phyloP scores from a whole-genome alignment of 2,113 vertebrate genomes.

The Callionymus lyra region DNA sequence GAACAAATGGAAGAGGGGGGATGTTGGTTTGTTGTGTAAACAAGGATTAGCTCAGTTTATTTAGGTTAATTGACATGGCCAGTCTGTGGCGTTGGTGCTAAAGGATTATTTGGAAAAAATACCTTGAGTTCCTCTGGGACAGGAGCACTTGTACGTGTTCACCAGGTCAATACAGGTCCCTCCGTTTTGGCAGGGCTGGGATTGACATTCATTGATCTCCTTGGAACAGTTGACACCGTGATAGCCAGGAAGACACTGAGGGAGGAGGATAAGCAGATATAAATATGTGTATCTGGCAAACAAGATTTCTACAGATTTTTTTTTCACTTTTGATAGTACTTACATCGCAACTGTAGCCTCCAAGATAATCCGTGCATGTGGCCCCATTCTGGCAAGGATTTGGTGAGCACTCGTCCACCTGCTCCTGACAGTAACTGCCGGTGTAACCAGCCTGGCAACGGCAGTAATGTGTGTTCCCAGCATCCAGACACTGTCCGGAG shows the following conservation, averaged over 20 bases:
- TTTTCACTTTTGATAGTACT: neutral
- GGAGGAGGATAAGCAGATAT: neutral
- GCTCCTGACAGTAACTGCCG: slow-evolving; percentile 93
- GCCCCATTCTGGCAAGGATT: slow-evolving; percentile 95
- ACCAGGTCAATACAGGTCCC: slow-evolving; percentile 95
- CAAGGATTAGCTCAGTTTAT: no score
- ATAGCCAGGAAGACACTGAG: slow-evolving; percentile 72
- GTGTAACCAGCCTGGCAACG: slow-evolving; percentile 92
- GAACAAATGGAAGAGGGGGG: neutral
- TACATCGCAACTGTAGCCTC: slow-evolving; percentile 93
- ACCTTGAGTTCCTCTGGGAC: slow-evolving; percentile 96
- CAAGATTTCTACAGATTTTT: neutral
- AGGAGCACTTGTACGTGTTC: slow-evolving; percentile 98
- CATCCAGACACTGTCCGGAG: slow-evolving; percentile 83
- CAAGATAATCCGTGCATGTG: slow-evolving; percentile 89
- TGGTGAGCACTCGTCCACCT: slow-evolving; percentile 91
- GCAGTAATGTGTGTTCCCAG: slow-evolving; percentile 87
- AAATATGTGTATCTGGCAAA: neutral
- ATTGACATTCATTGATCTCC: slow-evolving; percentile 93
- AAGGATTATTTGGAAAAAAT: neutral
- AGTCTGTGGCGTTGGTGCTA: no score
- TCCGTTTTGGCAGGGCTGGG: slow-evolving; percentile 89
- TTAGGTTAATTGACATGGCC: no score
- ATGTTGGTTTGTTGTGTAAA: no score
- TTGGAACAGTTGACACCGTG: slow-evolving; percentile 91